A percentile compares a stretch with the other conserved stretches of the same genome.
These are phyloP conservation scores for Stichodactyla mertensii DNA, from an alignment of 64 coral and sea anemone species.

Conservation along the genomic window DNA sequence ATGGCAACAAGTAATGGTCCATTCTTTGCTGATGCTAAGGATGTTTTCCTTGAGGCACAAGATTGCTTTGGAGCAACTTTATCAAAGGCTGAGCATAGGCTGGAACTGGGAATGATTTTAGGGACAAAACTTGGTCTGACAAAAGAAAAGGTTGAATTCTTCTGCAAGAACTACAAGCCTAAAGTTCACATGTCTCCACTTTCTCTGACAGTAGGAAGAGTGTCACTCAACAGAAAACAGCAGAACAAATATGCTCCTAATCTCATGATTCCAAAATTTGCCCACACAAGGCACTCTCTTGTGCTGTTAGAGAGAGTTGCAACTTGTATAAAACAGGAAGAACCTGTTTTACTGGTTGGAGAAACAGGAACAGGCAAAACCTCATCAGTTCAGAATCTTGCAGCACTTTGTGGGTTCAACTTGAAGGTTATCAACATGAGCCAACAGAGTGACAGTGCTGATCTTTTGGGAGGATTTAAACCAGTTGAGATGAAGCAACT, in stretches of 20 bases:
- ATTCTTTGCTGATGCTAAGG: constrained; percentile 42
- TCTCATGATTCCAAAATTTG: constrained; percentile 41
- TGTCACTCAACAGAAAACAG: constrained; percentile 53
- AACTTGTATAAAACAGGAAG: constrained; percentile 72
- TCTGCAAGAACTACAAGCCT: constrained; percentile 79
- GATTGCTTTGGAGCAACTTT: constrained; percentile 85
- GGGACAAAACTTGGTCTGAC: constrained; percentile 87
- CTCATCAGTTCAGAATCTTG: constrained; percentile 79
- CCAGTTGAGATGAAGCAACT: constrained; percentile 98
- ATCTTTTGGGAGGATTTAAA: constrained; percentile 93
- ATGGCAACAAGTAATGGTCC: constrained; percentile 34
- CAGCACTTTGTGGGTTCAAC: constrained; percentile 51
- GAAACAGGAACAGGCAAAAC: constrained; percentile 99
- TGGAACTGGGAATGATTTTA: constrained; percentile 46
- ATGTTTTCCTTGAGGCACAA: constrained; percentile 91
- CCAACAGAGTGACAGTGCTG: constrained; percentile 96
- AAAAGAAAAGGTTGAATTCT: constrained; percentile 93
- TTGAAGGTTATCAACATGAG: constrained; percentile 96
- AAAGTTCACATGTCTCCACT: constrained; percentile 56
- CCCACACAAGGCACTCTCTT: constrained; percentile 87
- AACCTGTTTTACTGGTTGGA: constrained; percentile 88
- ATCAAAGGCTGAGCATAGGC: constrained; percentile 55
- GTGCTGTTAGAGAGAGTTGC: constrained; percentile 83
- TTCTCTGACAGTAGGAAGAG: constrained; percentile 73
- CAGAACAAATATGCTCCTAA: not conserved